Conservation (phyloP, 2,797 vertebrate species). For the Muscicapa comitata region DNA sequence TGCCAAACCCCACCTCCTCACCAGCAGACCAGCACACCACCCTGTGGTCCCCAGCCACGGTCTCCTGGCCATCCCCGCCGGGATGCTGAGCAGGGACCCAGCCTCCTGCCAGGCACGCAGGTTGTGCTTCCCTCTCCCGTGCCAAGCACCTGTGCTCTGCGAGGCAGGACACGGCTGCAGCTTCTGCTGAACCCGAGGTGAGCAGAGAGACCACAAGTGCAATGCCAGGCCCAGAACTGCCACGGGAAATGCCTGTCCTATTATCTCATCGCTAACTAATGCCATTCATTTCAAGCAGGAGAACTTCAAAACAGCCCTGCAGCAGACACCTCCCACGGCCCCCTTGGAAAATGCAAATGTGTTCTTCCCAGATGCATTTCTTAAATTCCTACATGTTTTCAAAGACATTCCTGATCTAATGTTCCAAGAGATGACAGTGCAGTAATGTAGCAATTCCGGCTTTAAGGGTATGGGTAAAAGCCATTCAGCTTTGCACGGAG, state of each 20-base stretch:
- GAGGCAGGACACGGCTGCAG: background rate
- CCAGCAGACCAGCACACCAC: background rate
- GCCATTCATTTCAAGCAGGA: constrained; percentile 39
- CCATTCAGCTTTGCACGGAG: background rate
- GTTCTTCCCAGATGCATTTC: constrained; percentile 35
- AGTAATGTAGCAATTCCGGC: background rate
- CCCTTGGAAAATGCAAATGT: constrained; percentile 11
- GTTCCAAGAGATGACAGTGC: constrained; percentile 39
- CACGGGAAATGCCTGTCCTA: background rate
- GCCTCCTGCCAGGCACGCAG: rapidly evolving
- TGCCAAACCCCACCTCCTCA: background rate
- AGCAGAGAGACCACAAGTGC: background rate
- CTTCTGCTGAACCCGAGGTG: background rate
- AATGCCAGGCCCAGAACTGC: background rate
- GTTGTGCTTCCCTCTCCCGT: rapidly evolving
- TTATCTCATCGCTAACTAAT: constrained; percentile 25
- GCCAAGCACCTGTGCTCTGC: rapidly evolving
- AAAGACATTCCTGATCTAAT: background rate
- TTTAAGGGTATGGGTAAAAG: background rate
- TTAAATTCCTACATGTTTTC: constrained; percentile 29
- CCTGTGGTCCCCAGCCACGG: rapidly evolving
- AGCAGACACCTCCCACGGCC: background rate
- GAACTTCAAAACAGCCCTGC: constrained; percentile 12
- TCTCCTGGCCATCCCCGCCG: rapidly evolving
- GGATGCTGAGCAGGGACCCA: background rate